Conservation (phyloP, 2,797 vertebrate species). For the Clarias fuscus region DNA sequence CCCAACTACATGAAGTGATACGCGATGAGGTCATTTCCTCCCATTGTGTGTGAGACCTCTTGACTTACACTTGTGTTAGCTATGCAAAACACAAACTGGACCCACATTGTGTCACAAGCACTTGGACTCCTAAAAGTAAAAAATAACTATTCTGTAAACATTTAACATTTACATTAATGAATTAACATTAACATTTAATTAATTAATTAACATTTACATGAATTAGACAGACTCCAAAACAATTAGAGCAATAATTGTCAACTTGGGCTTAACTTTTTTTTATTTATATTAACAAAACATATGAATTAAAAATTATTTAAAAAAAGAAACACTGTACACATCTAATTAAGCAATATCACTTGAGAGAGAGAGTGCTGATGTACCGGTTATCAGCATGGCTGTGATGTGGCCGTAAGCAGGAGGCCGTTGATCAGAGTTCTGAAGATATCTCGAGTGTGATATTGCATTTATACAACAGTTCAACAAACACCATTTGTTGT, state of each 20-base stretch:
- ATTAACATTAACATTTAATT: no score
- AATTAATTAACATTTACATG: no score
- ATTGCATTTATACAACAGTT: no score
- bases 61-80: neutral
- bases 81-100: neutral
- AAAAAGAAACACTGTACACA: neutral
- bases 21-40: constrained; percentile 51
- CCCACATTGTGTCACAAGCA: neutral
- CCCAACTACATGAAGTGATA: constrained; percentile 40
- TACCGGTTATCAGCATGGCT: no score
- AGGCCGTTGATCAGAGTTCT: no score
- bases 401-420: no score
- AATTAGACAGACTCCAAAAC: neutral
- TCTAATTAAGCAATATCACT: neutral
- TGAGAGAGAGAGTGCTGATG: no score
- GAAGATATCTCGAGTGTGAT: no score
- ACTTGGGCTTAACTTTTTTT: neutral
- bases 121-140: neutral
- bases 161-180: neutral
- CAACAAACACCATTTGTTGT: no score
- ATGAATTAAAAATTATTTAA: no score
- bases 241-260: neutral
- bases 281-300: neutral
- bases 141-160: neutral
- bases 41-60: constrained; percentile 32